These are phyloP conservation scores for Unio pictorum DNA, from an alignment of 2,888 invertebrate species.

Conservation along the genomic window DNA sequence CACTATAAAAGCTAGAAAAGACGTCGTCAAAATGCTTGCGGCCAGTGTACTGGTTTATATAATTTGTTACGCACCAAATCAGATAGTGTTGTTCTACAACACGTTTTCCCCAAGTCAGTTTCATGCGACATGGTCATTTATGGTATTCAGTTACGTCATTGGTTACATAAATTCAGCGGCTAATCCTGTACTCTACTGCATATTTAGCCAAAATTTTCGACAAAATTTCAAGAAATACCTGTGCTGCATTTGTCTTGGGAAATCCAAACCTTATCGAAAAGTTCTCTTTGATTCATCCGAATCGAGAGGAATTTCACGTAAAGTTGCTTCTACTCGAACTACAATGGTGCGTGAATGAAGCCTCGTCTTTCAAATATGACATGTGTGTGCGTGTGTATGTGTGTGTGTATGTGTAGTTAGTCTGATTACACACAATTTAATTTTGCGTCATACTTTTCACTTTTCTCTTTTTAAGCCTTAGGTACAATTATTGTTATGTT, in stretches of 20 bases:
- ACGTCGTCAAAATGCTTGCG: conserved; percentile 74
- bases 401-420: no score
- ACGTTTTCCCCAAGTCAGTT: conserved; percentile 58
- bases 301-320: conserved; percentile 44
- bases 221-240: conserved; percentile 58
- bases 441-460: no score
- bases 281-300: conserved; percentile 52
- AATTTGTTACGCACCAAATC: conserved; percentile 73
- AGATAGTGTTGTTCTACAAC: conserved; percentile 69
- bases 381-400: no score
- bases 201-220: conserved; percentile 71
- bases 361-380: no score
- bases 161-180: conserved; percentile 71
- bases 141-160: conserved; percentile 68
- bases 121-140: conserved; percentile 66
- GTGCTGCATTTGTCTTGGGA: conserved; percentile 47
- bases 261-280: conserved; percentile 42
- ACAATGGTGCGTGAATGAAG: no score
- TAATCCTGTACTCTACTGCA: conserved; percentile 71
- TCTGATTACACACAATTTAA: no score
- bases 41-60: conserved; percentile 73
- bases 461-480: no score
- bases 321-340: conserved; percentile 23
- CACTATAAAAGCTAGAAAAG: conserved; percentile 66
- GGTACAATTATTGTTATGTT: no score